phyloP scores from a whole-genome alignment of 2,113 vertebrate genomes.

The Varanus salvator region DNA sequence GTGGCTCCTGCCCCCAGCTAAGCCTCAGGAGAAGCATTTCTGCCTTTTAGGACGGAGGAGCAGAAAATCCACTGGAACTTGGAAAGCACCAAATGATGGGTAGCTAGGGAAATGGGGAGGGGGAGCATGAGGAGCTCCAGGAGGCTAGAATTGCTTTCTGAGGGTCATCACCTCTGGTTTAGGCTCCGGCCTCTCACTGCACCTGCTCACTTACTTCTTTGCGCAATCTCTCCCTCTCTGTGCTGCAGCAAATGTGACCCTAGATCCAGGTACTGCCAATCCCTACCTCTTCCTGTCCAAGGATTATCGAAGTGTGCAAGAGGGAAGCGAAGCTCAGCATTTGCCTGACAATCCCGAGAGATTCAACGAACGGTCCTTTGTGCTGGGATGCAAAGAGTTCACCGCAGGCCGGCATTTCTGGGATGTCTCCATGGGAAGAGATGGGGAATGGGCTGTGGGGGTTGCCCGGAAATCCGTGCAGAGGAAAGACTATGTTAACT shows the following conservation, averaged over 20 bases:
- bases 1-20: too few relatives aligned
- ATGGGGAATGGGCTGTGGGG: not conserved
- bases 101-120: too few relatives aligned
- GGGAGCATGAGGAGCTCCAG: too few relatives aligned
- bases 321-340: not conserved
- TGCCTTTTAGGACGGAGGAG: too few relatives aligned
- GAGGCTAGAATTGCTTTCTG: too few relatives aligned
- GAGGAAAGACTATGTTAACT: not conserved
- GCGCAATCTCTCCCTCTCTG: not conserved
- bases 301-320: not conserved
- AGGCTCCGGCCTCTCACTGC: not conserved
- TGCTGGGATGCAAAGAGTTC: not conserved
- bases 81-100: too few relatives aligned
- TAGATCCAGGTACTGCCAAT: not conserved
- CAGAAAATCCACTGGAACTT: too few relatives aligned
- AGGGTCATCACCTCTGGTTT: too few relatives aligned
- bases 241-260: not conserved
- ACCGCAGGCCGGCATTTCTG: not conserved
- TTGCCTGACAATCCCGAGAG: not conserved
- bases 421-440: not conserved
- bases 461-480: not conserved
- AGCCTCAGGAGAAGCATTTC: too few relatives aligned
- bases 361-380: not conserved
- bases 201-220: not conserved
- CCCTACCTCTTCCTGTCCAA: not conserved